Evolutionary conservation across 2,888 invertebrate species (phyloP).

Genomic region (Rhimphoctona megacephalus): DNA sequence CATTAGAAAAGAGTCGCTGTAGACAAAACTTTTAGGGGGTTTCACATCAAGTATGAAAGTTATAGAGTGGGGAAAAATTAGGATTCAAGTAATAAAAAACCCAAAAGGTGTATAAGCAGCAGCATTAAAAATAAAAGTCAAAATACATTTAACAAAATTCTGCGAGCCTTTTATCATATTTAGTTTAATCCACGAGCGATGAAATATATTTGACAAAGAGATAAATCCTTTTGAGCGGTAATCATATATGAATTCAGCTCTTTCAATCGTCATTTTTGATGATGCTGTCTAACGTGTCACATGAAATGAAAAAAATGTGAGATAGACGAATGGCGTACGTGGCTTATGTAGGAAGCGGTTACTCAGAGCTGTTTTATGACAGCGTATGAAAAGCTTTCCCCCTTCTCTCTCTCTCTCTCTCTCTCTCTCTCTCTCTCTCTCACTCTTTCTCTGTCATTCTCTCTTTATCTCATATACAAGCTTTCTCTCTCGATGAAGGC

Average conservation of each 20-base stretch:
- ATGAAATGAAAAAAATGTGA: background rate
- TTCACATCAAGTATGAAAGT: too few relatives aligned
- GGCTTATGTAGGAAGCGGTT: conserved; percentile 21
- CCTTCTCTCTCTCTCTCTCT: background rate
- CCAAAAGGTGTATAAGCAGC: too few relatives aligned
- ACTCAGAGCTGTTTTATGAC: conserved; percentile 54
- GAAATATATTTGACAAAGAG: background rate
- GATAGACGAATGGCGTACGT: conserved; percentile 11
- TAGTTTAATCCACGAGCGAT: background rate
- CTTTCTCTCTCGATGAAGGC: conserved; percentile 59
- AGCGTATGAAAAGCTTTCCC: conserved; percentile 46
- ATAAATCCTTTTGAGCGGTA: conserved; percentile 1
- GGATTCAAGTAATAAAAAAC: too few relatives aligned
- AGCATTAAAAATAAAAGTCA: background rate
- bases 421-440: background rate
- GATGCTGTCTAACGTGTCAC: background rate
- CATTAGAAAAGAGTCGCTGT: too few relatives aligned
- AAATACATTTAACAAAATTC: background rate
- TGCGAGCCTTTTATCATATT: background rate
- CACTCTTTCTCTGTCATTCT: background rate
- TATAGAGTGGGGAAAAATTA: too few relatives aligned
- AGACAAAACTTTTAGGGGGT: too few relatives aligned
- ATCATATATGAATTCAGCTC: background rate
- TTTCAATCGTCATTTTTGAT: background rate
- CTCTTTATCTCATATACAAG: conserved; percentile 6